Base-by-base conservation (phyloP, 2,888 invertebrate species). In the Protodeltote pygarga region DNA sequence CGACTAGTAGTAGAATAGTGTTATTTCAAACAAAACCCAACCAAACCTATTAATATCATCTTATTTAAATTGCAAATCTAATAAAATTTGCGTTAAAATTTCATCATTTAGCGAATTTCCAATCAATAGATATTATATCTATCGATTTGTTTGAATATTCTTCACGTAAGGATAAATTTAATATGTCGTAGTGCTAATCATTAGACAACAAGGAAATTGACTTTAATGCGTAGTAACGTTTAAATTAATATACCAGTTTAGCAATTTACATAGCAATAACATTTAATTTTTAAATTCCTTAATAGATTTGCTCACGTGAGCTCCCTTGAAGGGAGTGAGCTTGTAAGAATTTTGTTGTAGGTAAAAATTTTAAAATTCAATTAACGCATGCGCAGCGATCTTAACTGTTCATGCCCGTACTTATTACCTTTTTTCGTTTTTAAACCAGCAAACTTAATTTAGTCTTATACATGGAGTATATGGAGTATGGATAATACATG, bases 171-270 rank as follows among this genome's bases (percentile, higher is more conserved):
- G 46, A 39, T 46, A 44, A 48, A 40, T 47, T 39, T 35, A 27
- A 49, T 51, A 44, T 33, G 29, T 47, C 38, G 20, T 20, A 27
- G 38, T 52, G 51, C 45, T 58, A 60, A 65, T 61, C 42, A 40
- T 28, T 34, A 24, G 41, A 39, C 45, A 61, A 69, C 53, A 57
- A 64, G 69, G 69, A 69, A 68, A 50, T 44, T 31, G 44, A n/a
- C 52, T 51, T 39, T 42, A 48, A 39, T 67, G 63, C 65, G 70
- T 50, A 59, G 60, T 63, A 65, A 63, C 60, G 60, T 67, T 57
- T 58, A 24, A 35, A 47, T 53, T 52, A 38, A 53, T 47, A 37
- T 29, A 65, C 65, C 46, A 24, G 59, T 65, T 65, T 25, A 33
- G 33, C 29, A 23, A 67, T 62, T 60, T 24, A 48, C 47, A 48